A percentile compares a stretch with the other conserved stretches of the same genome.
These are phyloP conservation scores for Ephialtes manifestator DNA, from an alignment of 2,888 invertebrate species.

Conservation along the genomic window DNA sequence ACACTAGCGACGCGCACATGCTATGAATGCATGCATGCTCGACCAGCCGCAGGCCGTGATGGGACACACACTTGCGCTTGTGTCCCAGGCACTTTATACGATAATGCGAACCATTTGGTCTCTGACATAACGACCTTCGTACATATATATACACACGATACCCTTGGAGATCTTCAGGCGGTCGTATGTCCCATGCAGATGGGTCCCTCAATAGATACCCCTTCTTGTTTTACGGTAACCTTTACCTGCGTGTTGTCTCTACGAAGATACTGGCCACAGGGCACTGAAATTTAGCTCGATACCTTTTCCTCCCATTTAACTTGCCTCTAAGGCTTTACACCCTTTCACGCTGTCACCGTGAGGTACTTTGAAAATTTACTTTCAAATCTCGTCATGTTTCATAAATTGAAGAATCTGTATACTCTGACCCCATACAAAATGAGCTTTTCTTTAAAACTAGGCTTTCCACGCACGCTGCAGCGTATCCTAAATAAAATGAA, in stretches of 20 bases:
- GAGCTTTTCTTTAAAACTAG: no score
- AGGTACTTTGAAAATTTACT: not conserved
- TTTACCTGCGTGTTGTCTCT: conserved; percentile 69
- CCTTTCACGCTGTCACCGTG: not conserved
- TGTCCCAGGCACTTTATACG: conserved; percentile 73
- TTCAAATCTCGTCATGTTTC: not conserved
- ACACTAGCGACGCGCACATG: conserved; percentile 45
- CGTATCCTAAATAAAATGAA: no score
- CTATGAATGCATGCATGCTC: conserved; percentile 64
- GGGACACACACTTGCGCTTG: conserved; percentile 55
- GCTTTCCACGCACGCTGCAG: no score
- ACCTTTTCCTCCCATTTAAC: conserved; percentile 23
- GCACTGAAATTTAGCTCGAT: conserved; percentile 56
- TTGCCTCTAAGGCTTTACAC: not conserved
- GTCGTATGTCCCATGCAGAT: conserved; percentile 69
- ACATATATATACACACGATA: conserved; percentile 36
- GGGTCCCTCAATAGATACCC: conserved; percentile 60
- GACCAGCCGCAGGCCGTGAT: conserved; percentile 50
- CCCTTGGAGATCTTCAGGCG: conserved; percentile 60
- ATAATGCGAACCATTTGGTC: conserved; percentile 76
- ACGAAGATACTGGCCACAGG: conserved; percentile 52
- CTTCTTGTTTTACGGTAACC: conserved; percentile 62
- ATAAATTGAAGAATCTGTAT: no score
- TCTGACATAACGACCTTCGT: conserved; percentile 72
- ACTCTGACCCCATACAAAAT: no score